phyloP scores from a whole-genome alignment of 2,888 invertebrate genomes.

The Patella depressa region DNA sequence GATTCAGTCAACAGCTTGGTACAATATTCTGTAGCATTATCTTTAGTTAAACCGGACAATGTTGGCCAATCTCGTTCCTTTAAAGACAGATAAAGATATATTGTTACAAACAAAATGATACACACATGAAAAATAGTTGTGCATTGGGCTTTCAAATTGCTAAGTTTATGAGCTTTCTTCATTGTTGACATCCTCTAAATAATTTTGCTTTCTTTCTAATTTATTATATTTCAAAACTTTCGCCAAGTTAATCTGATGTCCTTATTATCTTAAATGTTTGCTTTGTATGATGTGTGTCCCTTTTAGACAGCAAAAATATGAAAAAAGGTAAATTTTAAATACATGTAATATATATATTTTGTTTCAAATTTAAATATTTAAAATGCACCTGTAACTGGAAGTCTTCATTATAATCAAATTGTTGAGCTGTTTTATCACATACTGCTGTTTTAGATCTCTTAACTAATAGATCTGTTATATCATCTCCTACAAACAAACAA shows the following conservation, averaged over 20 bases:
- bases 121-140: no score
- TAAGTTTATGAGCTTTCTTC: no score
- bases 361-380: background rate
- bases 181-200: no score
- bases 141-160: no score
- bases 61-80: conserved; percentile 45
- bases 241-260: no score
- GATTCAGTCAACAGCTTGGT: conserved; percentile 27
- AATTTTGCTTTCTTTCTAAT: no score
- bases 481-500: conserved; percentile 29
- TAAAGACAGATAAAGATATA: background rate
- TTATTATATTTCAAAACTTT: no score
- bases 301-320: no score
- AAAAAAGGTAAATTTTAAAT: no score
- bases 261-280: no score
- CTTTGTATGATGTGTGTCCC: no score
- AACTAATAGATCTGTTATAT: conserved; percentile 33
- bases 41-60: conserved; percentile 35
- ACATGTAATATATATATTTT: background rate
- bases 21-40: conserved; percentile 35
- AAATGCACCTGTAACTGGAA: conserved; percentile 21
- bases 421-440: conserved; percentile 8
- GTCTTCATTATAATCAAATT: conserved; percentile 32
- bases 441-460: conserved; percentile 25
- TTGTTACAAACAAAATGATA: no score